Base-by-base conservation (phyloP, 37 sponge, comb jelly and placozoan genomes). In the Crambe crambe region DNA sequence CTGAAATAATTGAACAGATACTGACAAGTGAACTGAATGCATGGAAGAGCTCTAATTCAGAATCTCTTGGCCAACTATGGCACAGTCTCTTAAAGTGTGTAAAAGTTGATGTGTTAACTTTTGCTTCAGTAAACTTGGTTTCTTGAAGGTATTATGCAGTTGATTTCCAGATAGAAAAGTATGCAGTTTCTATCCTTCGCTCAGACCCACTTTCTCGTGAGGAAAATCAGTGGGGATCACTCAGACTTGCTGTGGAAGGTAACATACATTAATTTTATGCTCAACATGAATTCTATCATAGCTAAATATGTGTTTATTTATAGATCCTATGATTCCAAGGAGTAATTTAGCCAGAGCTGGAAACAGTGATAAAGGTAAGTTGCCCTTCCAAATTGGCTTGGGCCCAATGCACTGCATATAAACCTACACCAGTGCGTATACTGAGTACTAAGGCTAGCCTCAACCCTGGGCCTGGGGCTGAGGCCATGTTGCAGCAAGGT, bases 211-310 rank as follows among this genome's bases (percentile, higher is more conserved):
- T 86, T 34, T 56, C 37, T 18, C 37, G 80, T 4, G 27, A 36
- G 20, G 22, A 17, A 12, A 37, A 71, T 2, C 68, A 64, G 39
- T 86, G 86, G 86, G 69, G 79, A 10, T 23, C 40, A 36, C 4
- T 10, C 34, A 34, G 86, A 35, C 66, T 86, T 22, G 80, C 80
- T 31, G 74, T 79, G 47, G 86, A 86, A 73, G 86, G 86, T 86
- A 62, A 5, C n/a, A n/a, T n/a, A n/a, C n/a, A n/a, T 1, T 82
- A 9, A 21, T 37, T 37, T 37, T 78, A 26, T n/a, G 22, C 12
- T n/a, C n/a, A n/a, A n/a, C n/a, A n/a, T n/a, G n/a, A n/a, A n/a
- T n/a, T n/a, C n/a, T n/a, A n/a, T n/a, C n/a, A n/a, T n/a, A n/a
- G n/a, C n/a, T n/a, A n/a, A n/a, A n/a, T n/a, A n/a, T n/a, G n/a